Conservation (phyloP, 2,797 vertebrate species). For the Acipenser transmontanus region DNA sequence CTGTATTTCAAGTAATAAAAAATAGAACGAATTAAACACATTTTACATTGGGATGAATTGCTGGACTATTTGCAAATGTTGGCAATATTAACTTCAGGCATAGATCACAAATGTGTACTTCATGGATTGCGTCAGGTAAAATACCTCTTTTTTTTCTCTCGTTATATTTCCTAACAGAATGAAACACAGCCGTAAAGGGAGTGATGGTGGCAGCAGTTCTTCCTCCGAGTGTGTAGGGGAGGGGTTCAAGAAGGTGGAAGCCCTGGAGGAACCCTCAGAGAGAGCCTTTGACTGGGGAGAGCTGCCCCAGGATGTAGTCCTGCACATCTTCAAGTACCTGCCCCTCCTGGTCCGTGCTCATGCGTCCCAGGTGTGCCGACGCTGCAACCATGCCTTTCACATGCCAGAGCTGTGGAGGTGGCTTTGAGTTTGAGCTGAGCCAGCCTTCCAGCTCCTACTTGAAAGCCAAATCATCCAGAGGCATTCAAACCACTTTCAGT, state of each 20-base stretch:
- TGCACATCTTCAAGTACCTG: slow-evolving; percentile 88
- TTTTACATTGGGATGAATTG: too few relatives aligned
- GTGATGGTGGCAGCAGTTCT: slow-evolving; percentile 50
- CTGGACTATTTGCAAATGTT: too few relatives aligned
- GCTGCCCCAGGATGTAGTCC: slow-evolving; percentile 84
- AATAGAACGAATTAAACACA: too few relatives aligned
- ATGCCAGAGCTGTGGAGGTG: slow-evolving; percentile 96
- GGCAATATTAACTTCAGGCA: too few relatives aligned
- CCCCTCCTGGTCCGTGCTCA: slow-evolving; percentile 87
- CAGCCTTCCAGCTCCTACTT: slow-evolving; percentile 92
- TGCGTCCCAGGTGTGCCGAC: slow-evolving; percentile 86
- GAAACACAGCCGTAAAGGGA: slow-evolving; percentile 78
- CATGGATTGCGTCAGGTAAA: too few relatives aligned
- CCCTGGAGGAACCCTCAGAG: slow-evolving; percentile 29
- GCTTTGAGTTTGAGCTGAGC: slow-evolving; percentile 95
- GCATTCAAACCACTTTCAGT: slow-evolving; percentile 93
- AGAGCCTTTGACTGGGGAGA: slow-evolving; percentile 66
- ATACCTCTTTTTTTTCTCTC: neutral
- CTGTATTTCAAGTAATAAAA: neutral
- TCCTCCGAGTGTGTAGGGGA: slow-evolving; percentile 51
- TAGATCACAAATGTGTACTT: too few relatives aligned
- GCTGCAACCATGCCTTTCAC: slow-evolving; percentile 92
- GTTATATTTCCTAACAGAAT: slow-evolving; percentile 53
- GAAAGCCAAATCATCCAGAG: slow-evolving; percentile 93
- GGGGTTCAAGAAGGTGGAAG: slow-evolving; percentile 67